Evolutionary conservation across 1,140 invertebrate genomes (phyloP).

Genomic region (Drosophila varians): DNA sequence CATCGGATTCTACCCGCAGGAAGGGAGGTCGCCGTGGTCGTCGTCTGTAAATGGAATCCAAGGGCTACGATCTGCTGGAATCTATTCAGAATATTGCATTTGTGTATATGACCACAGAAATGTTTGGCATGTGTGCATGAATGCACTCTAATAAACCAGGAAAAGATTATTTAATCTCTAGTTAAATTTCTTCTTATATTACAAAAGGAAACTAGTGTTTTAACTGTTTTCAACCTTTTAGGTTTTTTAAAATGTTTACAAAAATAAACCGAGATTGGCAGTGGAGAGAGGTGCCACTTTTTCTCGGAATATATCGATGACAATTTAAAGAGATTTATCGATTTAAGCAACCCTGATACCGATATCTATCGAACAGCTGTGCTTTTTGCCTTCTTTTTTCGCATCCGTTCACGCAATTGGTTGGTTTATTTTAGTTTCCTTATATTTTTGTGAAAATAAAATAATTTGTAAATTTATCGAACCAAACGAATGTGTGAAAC

Average conservation of each 20-base stretch:
- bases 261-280: not conserved
- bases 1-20: conserved; percentile 98
- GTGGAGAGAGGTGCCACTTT: conserved; percentile 16
- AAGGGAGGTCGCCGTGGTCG: conserved; percentile 99
- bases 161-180: conserved; percentile 20
- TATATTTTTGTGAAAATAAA: conserved; percentile 26
- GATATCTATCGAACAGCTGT: conserved; percentile 57
- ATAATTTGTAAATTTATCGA: conserved; percentile 25
- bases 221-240: not conserved
- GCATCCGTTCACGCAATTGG: conserved; percentile 75
- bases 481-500: conserved; percentile 41
- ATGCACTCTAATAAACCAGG: conserved; percentile 40
- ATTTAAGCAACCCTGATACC: conserved; percentile 17
- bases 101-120: conserved; percentile 31
- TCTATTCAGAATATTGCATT: conserved; percentile 23
- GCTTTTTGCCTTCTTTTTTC: conserved; percentile 66
- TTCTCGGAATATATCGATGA: not conserved
- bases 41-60: conserved; percentile 91
- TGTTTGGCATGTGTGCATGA: conserved; percentile 33
- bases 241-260: conserved; percentile 24
- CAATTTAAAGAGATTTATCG: conserved; percentile 11
- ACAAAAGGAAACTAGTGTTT: not conserved
- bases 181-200: not conserved
- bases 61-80: not conserved
- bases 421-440: conserved; percentile 48